Evolutionary conservation across 2,797 vertebrate genomes (phyloP), one percentile per base, ranked within the genome.

Genomic region (Notolabrus celidotus): DNA sequence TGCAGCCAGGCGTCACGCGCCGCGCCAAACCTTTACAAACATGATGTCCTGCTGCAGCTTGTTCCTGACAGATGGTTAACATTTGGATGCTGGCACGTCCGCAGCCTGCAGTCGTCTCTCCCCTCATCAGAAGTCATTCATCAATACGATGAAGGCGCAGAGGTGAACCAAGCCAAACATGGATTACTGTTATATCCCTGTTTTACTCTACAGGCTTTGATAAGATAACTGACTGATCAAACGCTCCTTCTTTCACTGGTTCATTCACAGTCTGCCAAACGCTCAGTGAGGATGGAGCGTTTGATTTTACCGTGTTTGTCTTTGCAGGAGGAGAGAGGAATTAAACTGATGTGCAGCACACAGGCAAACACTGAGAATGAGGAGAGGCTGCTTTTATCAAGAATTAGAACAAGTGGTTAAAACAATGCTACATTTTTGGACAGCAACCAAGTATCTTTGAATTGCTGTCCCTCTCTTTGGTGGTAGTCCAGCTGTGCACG

Each of bases 21-120:
- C 45, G 29, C 7, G 17, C 61, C 57, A 47, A 42, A 14, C 0
- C 20, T 31, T n/a, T 29, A 31, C 1, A 39, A 36, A 46, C 67
- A 2, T 0, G 36, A 19, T 6, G 36, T 60, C 67, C 50, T 34
- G 1, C 47, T 17, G 15, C 22, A 42, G 56, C 41, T 49, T 16
- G 25, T 53, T 67, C n/a, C 63, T 33, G 7, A 47, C 65, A 74
- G 74, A 72, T 69, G 59, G 73, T n/a, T 0, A 19, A 38, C 47
- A 74, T 67, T 57, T 46, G 53, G 2, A 65, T 67, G 27, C 38
- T 54, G 54, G 17, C 11, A 23, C 42, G 22, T 36, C 1, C 5
- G 38, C 12, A 20, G 57, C 33, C 20, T 5, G 17, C 17, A 9
- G 46, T 58, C 51, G 16, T 22, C 11, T 22, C 11, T 54, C 52